phyloP scores from a whole-genome alignment of 2,888 invertebrate species.

The Hirtodrosophila duncani region DNA sequence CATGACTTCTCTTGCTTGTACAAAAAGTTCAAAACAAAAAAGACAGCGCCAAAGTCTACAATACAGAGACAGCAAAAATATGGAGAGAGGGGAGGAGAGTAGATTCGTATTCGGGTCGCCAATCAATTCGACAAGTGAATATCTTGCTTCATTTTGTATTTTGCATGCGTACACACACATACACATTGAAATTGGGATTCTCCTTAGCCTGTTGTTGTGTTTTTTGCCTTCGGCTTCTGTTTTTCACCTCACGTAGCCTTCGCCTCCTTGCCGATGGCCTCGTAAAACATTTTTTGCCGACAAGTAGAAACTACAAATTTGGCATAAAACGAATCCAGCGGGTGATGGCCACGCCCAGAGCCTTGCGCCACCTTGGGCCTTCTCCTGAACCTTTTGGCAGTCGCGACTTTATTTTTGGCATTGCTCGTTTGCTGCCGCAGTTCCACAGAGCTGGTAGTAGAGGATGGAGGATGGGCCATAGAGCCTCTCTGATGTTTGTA shows the following conservation, averaged over 20 bases:
- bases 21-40: conserved; percentile 23
- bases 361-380: background rate
- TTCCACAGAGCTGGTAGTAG: too few species aligned
- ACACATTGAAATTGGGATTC: conserved; percentile 1
- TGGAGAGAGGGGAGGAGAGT: background rate
- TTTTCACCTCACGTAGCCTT: conserved; percentile 36
- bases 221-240: conserved; percentile 5
- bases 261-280: conserved; percentile 27
- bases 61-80: background rate
- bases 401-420: conserved; percentile 34
- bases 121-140: conserved; percentile 49
- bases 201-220: conserved; percentile 8
- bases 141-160: conserved; percentile 46
- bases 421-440: conserved; percentile 12
- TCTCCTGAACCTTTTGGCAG: too few species aligned
- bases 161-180: conserved; percentile 36
- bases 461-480: background rate
- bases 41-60: conserved; percentile 30
- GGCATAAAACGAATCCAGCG: conserved; percentile 29
- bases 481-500: background rate
- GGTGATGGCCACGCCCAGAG: background rate
- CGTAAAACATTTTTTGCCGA: conserved; percentile 33
- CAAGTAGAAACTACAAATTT: conserved; percentile 42
- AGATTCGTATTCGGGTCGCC: conserved; percentile 7
- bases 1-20: background rate